These are phyloP conservation scores for Sesamia inferens DNA, from an alignment of 2,888 invertebrate genomes.

Conservation along the genomic window DNA sequence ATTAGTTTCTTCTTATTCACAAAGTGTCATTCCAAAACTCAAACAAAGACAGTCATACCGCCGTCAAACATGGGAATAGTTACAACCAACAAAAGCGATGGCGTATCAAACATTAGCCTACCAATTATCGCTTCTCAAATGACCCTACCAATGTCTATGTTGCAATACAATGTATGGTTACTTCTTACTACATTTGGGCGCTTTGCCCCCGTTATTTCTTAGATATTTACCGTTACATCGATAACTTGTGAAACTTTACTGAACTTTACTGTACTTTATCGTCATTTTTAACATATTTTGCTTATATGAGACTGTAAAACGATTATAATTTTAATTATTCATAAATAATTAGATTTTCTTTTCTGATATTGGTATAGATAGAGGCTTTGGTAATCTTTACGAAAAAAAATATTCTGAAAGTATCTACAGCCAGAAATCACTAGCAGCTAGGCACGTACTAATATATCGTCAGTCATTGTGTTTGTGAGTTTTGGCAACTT, in stretches of 20 bases:
- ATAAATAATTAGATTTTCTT: neutral
- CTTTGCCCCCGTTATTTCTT: conserved; percentile 75
- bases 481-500: conserved; percentile 56
- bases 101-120: conserved; percentile 60
- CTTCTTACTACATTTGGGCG: conserved; percentile 64
- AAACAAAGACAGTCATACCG: conserved; percentile 30
- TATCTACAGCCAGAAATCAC: conserved; percentile 14
- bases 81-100: conserved; percentile 57
- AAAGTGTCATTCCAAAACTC: conserved; percentile 15
- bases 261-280: too few relatives aligned
- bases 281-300: conserved; percentile 63
- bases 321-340: conserved; percentile 20
- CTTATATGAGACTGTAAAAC: conserved; percentile 37
- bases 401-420: neutral
- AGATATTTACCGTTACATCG: conserved; percentile 71
- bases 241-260: conserved; percentile 74
- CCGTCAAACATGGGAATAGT: conserved; percentile 56
- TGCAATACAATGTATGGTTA: conserved; percentile 70
- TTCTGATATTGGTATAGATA: neutral
- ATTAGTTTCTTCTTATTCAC: neutral
- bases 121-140: conserved; percentile 64
- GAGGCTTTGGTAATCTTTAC: neutral
- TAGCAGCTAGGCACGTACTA: neutral
- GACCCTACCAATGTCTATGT: conserved; percentile 68
- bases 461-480: conserved; percentile 41